Conservation (phyloP, 2,797 vertebrate species). For the Sebastolobus alascanus region DNA sequence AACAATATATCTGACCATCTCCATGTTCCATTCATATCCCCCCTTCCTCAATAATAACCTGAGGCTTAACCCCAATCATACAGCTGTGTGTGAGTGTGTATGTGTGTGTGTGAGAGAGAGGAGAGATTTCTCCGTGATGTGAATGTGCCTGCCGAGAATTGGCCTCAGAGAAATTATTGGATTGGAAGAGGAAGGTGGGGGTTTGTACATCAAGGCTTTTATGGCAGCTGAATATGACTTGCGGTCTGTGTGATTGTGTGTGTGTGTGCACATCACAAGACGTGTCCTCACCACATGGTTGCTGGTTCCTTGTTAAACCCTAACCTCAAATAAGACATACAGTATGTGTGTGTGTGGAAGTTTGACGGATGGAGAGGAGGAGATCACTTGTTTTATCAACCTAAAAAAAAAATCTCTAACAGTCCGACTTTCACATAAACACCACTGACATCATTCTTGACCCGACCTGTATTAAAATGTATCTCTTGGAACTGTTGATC, state of each 20-base stretch:
- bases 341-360: background rate
- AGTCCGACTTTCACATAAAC: background rate
- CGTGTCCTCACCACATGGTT: slow-evolving; percentile 6
- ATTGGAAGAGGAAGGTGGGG: slow-evolving; percentile 39
- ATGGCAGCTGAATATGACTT: slow-evolving; percentile 40
- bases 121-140: slow-evolving; percentile 34
- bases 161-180: slow-evolving; percentile 55
- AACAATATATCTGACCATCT: slow-evolving; percentile 30
- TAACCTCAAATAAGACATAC: background rate
- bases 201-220: slow-evolving; percentile 47
- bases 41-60: slow-evolving; percentile 39
- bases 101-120: background rate
- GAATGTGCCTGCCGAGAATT: slow-evolving; percentile 54
- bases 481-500: slow-evolving; percentile 19
- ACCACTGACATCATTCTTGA: slow-evolving; percentile 13
- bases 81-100: slow-evolving; percentile 20
- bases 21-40: slow-evolving; percentile 7
- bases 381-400: slow-evolving; percentile 1
- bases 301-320: slow-evolving; percentile 11
- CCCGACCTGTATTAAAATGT: slow-evolving; percentile 21
- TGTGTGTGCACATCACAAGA: slow-evolving; percentile 8
- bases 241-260: slow-evolving; percentile 17
- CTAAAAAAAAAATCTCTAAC: background rate
- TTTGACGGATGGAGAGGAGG: background rate
- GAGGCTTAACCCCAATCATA: slow-evolving; percentile 59